Conservation (phyloP, 2,888 invertebrate species). For the Pherbina coryleti region DNA sequence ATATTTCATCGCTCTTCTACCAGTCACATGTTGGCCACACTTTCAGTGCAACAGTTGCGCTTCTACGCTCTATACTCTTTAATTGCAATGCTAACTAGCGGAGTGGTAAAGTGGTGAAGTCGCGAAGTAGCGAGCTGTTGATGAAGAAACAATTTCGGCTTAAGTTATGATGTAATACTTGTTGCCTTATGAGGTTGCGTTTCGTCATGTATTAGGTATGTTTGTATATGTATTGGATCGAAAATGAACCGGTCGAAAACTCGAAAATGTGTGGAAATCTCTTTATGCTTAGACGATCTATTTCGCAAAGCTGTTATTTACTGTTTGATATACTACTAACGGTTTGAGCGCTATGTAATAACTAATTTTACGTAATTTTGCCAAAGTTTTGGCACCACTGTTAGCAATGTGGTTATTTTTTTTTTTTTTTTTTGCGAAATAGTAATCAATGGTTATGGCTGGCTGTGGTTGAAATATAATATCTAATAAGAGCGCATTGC, state of each 20-base stretch:
- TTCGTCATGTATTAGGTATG: constrained; percentile 18
- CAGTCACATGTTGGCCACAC: neutral
- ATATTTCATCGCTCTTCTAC: neutral
- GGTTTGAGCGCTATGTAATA: too few relatives aligned
- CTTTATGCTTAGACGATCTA: neutral
- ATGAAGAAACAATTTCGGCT: neutral
- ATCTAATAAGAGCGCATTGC: too few relatives aligned
- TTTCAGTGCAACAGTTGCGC: constrained; percentile 3
- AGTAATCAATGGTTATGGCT: too few relatives aligned
- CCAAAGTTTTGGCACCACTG: constrained; percentile 20
- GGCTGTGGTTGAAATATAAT: too few relatives aligned
- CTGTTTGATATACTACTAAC: too few relatives aligned
- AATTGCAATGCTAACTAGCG: neutral
- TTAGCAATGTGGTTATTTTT: neutral
- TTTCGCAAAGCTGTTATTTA: constrained; percentile 38
- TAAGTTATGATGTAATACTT: constrained; percentile 11
- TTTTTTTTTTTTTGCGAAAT: neutral
- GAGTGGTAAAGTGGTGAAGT: neutral
- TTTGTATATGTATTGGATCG: constrained; percentile 11
- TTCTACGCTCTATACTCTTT: neutral
- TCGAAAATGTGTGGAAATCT: constrained; percentile 14
- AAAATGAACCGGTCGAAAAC: neutral
- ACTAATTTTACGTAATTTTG: constrained; percentile 19
- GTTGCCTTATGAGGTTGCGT: neutral
- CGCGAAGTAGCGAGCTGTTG: too few relatives aligned